A percentile compares a stretch with the other conserved stretches of the same genome.
Conservation (phyloP, 2,113 vertebrate genomes). For the Phycodurus eques region DNA sequence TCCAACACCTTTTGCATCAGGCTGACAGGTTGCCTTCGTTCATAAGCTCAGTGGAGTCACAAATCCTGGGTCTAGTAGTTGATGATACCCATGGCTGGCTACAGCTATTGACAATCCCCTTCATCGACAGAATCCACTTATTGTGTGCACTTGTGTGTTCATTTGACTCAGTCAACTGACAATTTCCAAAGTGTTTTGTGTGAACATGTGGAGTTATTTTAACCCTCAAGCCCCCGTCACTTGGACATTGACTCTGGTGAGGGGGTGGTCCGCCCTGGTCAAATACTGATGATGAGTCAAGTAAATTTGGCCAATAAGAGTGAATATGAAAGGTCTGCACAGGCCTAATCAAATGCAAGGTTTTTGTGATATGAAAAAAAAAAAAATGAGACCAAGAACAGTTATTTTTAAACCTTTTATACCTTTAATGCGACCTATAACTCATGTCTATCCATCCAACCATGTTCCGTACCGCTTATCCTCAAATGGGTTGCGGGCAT, state of each 20-base stretch:
- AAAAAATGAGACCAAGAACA: too few species aligned
- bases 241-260: slow-evolving; percentile 6
- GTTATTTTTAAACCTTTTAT: too few species aligned
- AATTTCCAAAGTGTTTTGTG: slow-evolving; percentile 49
- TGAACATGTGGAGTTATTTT: slow-evolving; percentile 58
- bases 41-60: slow-evolving; percentile 44
- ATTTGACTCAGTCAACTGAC: slow-evolving; percentile 50
- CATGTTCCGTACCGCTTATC: too few species aligned
- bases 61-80: slow-evolving; percentile 46
- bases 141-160: slow-evolving; percentile 17
- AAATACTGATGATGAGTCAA: slow-evolving; percentile 8
- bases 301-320: neutral
- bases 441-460: too few species aligned
- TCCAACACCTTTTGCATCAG: slow-evolving; percentile 10
- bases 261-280: slow-evolving; percentile 30
- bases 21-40: slow-evolving; percentile 33
- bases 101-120: slow-evolving; percentile 47
- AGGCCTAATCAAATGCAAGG: neutral
- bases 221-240: slow-evolving; percentile 46
- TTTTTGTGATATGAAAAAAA: too few species aligned
- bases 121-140: slow-evolving; percentile 50
- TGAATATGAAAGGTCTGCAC: neutral
- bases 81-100: slow-evolving; percentile 55
- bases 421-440: too few species aligned
- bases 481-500: too few species aligned